Percentiles rank a stretch among this genome's conserved stretches.
phyloP scores from a whole-genome alignment of 2,797 vertebrate genomes.

The Fringilla coelebs region DNA sequence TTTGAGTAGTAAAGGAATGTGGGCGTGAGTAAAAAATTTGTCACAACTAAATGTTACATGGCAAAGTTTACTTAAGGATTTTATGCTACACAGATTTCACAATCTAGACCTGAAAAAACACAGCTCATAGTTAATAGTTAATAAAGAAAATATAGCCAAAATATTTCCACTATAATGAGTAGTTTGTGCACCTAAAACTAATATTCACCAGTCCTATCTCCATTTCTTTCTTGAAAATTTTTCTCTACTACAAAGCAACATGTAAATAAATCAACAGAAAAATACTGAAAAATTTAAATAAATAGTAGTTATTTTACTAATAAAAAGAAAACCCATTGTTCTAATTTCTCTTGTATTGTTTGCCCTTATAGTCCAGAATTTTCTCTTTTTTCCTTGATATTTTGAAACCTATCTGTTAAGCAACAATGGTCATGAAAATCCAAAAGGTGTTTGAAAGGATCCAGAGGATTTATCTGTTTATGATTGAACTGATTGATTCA shows the following conservation, averaged over 20 bases:
- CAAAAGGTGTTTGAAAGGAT: not conserved
- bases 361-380: not conserved
- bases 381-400: not conserved
- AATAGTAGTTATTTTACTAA: not conserved
- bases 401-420: not conserved
- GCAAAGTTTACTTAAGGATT: not conserved
- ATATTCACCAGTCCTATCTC: not conserved
- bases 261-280: constrained; percentile 26
- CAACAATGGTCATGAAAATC: not conserved
- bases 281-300: not conserved
- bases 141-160: not conserved
- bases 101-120: not conserved
- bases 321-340: not conserved
- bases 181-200: not conserved
- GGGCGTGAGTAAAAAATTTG: not conserved
- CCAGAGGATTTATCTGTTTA: not conserved
- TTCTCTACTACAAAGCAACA: not conserved
- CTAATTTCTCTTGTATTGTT: not conserved
- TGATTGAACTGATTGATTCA: not conserved
- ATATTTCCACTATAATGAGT: not conserved
- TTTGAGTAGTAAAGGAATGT: not conserved
- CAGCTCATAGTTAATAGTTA: not conserved
- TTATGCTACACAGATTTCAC: not conserved
- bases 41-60: not conserved
- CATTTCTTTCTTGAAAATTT: not conserved